Evolutionary conservation across 2,113 vertebrate genomes (phyloP), one percentile per base, ranked within the genome.

Genomic region (Haemorhous mexicanus): DNA sequence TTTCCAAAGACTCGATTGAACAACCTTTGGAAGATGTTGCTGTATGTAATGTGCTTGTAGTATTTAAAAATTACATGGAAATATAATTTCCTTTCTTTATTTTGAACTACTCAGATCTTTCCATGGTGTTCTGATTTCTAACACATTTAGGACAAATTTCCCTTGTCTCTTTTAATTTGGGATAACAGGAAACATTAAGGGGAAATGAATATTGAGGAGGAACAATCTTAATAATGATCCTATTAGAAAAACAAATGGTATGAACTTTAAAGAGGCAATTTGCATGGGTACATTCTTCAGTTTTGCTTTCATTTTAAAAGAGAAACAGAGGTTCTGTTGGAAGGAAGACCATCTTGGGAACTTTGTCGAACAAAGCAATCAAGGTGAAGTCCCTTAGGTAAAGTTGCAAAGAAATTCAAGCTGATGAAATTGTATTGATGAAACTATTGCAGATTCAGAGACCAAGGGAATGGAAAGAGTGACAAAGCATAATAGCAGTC

Each of bases 101-200:
- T 88, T 61, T 50, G 87, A 95, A 63, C 39, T 87, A 58, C 61
- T 80, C 33, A 84, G 92, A 87, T 37, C 39, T 87, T 94, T 94
- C 94, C 41, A 89, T 50, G 53, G 35, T 44, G 63, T 93, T 96
- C 91, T 95, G 39, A 74, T 79, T 97, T 96, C 95, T 90, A 92
- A 89, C n/a, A 63, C 28, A 91, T 95, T 96, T 72, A 16, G 61
- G 89, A 88, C 32, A 68, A 88, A 96, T 94, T 91, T 96, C 17
- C 73, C 75, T 87, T 93, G 61, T 95, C 76, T 97, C 35, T 94
- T 95, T 94, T 93, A 94, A 92, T 91, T 75, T 64, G 49, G 35
- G 44, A 90, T 91, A 90, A 97, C 21, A 87, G 59, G 50, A 62
- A 86, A 64, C 67, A 78, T 77, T 87, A 90, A 95, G 75, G 32